A percentile compares a stretch with the other conserved stretches of the same genome.
phyloP scores from a whole-genome alignment of 2,797 vertebrate species.

The Periparus ater region DNA sequence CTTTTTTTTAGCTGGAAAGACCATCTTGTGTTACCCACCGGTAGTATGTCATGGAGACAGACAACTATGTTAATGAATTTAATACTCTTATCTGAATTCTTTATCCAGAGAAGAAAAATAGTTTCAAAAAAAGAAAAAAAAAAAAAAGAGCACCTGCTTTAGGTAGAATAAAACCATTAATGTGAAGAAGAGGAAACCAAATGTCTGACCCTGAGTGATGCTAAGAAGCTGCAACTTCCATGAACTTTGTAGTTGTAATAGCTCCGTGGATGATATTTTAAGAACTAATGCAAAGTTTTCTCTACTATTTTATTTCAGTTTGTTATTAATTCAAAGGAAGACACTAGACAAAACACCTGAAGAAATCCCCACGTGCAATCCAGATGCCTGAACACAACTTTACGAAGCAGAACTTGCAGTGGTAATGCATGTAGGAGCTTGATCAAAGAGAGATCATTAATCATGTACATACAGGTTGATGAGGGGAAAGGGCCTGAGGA shows the following conservation, averaged over 20 bases:
- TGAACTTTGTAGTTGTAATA: not conserved
- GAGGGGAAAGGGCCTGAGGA: constrained; percentile 55
- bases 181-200: not conserved
- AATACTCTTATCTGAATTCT: not conserved
- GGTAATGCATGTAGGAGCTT: constrained; percentile 53
- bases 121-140: not conserved
- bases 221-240: not conserved
- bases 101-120: not conserved
- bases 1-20: not conserved
- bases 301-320: not conserved
- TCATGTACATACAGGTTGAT: constrained; percentile 51
- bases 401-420: constrained; percentile 50
- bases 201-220: not conserved
- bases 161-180: not conserved
- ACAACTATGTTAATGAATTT: constrained; percentile 1
- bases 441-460: constrained; percentile 61
- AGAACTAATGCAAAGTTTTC: not conserved
- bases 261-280: not conserved
- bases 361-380: constrained; percentile 1
- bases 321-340: not conserved
- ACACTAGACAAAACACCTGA: not conserved
- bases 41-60: not conserved
- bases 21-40: not conserved
- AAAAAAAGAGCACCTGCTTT: not conserved
- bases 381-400: constrained; percentile 29